A percentile compares a stretch with the other conserved stretches of the same genome.
These are phyloP conservation scores for Rhopalosiphum maidis DNA, from an alignment of 1,140 invertebrate species.

Conservation along the genomic window DNA sequence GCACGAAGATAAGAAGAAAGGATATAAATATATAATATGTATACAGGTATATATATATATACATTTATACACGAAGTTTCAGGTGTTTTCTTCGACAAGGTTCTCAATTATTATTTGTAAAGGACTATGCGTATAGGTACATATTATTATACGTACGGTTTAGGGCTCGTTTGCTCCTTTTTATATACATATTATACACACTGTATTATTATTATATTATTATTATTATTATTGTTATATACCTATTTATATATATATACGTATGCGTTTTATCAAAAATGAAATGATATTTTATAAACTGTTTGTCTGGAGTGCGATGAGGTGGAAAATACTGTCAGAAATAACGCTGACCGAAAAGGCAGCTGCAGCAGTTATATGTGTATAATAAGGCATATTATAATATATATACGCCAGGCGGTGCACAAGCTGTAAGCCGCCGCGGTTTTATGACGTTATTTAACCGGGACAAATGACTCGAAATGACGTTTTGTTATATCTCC, in stretches of 20 bases:
- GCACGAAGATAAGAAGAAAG: not conserved
- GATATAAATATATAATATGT: not conserved
- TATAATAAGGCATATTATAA: not conserved
- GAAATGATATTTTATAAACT: conserved; percentile 57
- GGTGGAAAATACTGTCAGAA: conserved; percentile 49
- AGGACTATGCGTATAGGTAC: not conserved
- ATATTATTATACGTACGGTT: not conserved
- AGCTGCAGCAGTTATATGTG: not conserved
- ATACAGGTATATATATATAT: not conserved
- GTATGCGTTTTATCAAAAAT: conserved; percentile 49
- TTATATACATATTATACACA: not conserved
- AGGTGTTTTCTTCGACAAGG: not conserved
- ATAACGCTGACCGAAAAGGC: conserved; percentile 3
- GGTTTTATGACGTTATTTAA: conserved; percentile 44
- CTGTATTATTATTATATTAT: conserved; percentile 47
- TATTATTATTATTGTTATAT: conserved; percentile 44
- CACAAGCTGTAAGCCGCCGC: not conserved
- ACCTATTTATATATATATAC: not conserved
- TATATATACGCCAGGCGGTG: not conserved
- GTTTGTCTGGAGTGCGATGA: conserved; percentile 50
- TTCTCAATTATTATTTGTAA: conserved; percentile 42
- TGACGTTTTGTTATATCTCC: conserved; percentile 28
- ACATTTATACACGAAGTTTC: not conserved
- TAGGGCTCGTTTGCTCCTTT: conserved; percentile 38
- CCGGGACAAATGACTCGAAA: conserved; percentile 52